Evolutionary conservation across 1,140 invertebrate genomes (phyloP).

Genomic region (Drosophila burlai): DNA sequence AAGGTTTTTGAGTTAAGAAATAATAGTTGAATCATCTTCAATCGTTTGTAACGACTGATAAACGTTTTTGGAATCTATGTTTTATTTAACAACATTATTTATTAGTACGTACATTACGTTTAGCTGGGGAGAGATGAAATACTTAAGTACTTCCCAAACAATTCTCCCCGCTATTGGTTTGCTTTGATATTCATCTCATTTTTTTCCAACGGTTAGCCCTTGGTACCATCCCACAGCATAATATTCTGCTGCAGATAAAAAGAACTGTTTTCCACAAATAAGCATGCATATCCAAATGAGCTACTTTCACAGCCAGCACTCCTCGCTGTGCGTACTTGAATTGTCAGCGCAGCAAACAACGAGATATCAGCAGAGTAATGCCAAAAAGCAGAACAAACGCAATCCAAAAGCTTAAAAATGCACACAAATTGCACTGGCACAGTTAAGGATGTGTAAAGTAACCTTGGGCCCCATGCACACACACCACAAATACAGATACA

Average conservation of each 20-base stretch:
- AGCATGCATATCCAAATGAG: slow-evolving; percentile 36
- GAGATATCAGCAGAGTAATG: slow-evolving; percentile 37
- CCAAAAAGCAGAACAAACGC: slow-evolving; percentile 30
- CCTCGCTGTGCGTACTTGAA: slow-evolving; percentile 50
- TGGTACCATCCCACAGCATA: slow-evolving; percentile 12
- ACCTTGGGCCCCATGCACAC: slow-evolving; percentile 31
- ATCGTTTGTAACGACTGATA: neutral
- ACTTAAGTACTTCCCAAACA: neutral
- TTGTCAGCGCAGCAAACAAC: slow-evolving; percentile 43
- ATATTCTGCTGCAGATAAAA: slow-evolving; percentile 3
- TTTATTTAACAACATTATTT: neutral
- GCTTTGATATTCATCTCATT: slow-evolving; percentile 21
- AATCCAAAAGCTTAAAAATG: slow-evolving; percentile 39
- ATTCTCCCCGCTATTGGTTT: slow-evolving; percentile 2
- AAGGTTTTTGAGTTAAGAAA: neutral
- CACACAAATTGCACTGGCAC: slow-evolving; percentile 50
- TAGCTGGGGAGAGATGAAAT: neutral
- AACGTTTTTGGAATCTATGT: neutral
- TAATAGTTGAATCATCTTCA: neutral
- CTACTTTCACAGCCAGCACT: slow-evolving; percentile 32
- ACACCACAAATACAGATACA: neutral
- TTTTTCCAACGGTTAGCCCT: slow-evolving; percentile 11
- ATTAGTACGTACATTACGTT: neutral
- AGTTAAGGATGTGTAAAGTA: slow-evolving; percentile 49
- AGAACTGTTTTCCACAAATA: slow-evolving; percentile 19